These are phyloP conservation scores for Chorisops tibialis DNA, from an alignment of 2,888 invertebrate genomes.

Conservation along the genomic window DNA sequence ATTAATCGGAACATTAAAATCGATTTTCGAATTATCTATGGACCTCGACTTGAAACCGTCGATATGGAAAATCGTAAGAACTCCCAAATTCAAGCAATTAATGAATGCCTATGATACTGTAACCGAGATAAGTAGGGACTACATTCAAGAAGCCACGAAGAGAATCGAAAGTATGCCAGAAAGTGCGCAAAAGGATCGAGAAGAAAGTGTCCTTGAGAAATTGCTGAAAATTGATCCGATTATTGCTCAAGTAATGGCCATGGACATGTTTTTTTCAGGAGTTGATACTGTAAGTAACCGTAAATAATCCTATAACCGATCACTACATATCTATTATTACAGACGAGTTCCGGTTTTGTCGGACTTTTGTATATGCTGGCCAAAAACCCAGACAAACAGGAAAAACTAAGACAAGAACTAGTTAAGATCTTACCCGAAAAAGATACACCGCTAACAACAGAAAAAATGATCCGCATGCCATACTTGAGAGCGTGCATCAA, in stretches of 20 bases:
- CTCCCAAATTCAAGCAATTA: constrained; percentile 41
- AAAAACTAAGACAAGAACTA: no score
- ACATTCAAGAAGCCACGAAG: constrained; percentile 47
- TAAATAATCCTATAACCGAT: no score
- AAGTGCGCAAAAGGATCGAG: constrained; percentile 43
- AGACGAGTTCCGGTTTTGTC: no score
- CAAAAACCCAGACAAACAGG: no score
- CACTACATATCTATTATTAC: no score
- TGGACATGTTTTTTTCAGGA: constrained; percentile 68
- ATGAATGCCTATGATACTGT: constrained; percentile 40
- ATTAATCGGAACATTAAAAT: constrained; percentile 24
- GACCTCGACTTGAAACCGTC: constrained; percentile 46
- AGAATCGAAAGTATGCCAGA: constrained; percentile 37
- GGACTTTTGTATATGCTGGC: no score
- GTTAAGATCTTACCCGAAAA: no score
- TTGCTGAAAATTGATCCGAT: constrained; percentile 59
- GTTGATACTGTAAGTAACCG: constrained; percentile 70
- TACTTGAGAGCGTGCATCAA: no score
- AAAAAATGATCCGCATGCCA: no score
- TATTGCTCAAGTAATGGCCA: constrained; percentile 64
- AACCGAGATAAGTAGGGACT: constrained; percentile 42
- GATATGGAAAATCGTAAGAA: constrained; percentile 43
- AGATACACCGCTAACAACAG: no score
- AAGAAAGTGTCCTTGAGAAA: constrained; percentile 62
- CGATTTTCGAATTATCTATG: constrained; percentile 29